phyloP scores from a whole-genome alignment of 2,888 invertebrate genomes.

The Caenorhabditis sinica region DNA sequence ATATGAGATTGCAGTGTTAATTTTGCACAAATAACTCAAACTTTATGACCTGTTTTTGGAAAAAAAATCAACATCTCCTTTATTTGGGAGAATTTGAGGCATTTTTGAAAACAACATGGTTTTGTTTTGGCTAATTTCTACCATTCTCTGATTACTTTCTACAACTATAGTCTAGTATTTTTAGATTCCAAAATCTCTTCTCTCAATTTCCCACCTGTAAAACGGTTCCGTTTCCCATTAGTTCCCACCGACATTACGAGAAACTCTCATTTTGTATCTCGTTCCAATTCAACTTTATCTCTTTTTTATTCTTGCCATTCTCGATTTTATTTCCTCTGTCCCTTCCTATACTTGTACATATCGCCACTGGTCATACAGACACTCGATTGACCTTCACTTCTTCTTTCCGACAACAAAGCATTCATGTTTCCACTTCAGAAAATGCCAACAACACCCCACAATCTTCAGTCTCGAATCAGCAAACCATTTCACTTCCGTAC shows the following conservation, averaged over 20 bases:
- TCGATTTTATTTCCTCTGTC: slow-evolving; percentile 14
- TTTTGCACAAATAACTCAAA: too few relatives aligned
- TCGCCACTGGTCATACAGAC: slow-evolving; percentile 42
- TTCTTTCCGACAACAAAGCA: slow-evolving; percentile 44
- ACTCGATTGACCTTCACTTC: slow-evolving; percentile 58
- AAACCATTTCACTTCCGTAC: slow-evolving; percentile 39
- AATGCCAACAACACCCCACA: slow-evolving; percentile 43
- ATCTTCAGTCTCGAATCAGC: slow-evolving; percentile 45
- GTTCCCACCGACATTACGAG: slow-evolving; percentile 9
- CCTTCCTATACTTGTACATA: neutral
- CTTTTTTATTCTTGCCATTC: slow-evolving; percentile 18
- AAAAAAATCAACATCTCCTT: too few relatives aligned
- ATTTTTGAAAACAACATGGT: too few relatives aligned
- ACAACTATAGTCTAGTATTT: neutral
- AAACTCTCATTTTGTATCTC: neutral
- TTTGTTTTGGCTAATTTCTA: too few relatives aligned
- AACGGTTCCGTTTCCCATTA: neutral
- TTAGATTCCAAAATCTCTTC: neutral
- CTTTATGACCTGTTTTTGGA: too few relatives aligned
- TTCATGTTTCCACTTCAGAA: slow-evolving; percentile 21
- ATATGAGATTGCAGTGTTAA: too few relatives aligned
- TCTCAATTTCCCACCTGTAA: too few relatives aligned
- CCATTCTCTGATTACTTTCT: neutral
- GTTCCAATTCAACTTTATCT: slow-evolving; percentile 36
- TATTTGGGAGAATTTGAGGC: too few relatives aligned